A percentile compares a stretch with the other conserved stretches of the same genome.
phyloP scores from a whole-genome alignment of 1,140 invertebrate species.

The Proales similis region DNA sequence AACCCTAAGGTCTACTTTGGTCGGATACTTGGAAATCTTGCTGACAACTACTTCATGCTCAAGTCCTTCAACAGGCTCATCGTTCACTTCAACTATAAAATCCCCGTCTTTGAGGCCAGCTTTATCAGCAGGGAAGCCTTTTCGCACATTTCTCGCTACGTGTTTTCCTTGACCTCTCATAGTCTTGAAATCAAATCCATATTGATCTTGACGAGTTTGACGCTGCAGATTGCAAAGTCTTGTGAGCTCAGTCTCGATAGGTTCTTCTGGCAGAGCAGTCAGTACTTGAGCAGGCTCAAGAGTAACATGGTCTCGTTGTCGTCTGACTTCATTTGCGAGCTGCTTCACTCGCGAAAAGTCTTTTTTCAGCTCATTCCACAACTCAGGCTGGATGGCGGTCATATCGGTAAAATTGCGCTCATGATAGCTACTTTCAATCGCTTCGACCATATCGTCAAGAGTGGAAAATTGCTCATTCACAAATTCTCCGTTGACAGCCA shows the following conservation, averaged over 20 bases:
- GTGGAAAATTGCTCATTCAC: constrained; percentile 13
- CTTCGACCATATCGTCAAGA: constrained; percentile 23
- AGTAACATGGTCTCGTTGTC: no score
- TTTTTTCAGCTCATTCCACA: no score
- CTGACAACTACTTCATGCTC: neutral
- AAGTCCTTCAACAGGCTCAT: neutral
- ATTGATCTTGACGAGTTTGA: no score
- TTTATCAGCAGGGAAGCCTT: neutral
- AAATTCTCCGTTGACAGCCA: constrained; percentile 25
- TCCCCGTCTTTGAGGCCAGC: constrained; percentile 19
- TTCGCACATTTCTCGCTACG: constrained; percentile 3
- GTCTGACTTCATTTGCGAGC: no score
- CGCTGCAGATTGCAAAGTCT: no score
- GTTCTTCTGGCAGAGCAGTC: no score
- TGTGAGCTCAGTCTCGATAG: no score
- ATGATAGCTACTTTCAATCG: constrained; percentile 26
- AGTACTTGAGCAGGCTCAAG: neutral
- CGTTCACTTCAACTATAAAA: constrained; percentile 12
- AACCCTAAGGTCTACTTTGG: constrained; percentile 18
- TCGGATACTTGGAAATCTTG: neutral
- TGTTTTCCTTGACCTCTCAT: constrained; percentile 5
- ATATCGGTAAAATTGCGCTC: constrained; percentile 10
- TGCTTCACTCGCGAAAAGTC: no score
- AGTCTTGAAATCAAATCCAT: constrained; percentile 26
- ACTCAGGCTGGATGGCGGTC: constrained; percentile 3